Evolutionary conservation across 2,797 vertebrate genomes (phyloP), one percentile per base, ranked within the genome.

Genomic region (Sphenodon punctatus): DNA sequence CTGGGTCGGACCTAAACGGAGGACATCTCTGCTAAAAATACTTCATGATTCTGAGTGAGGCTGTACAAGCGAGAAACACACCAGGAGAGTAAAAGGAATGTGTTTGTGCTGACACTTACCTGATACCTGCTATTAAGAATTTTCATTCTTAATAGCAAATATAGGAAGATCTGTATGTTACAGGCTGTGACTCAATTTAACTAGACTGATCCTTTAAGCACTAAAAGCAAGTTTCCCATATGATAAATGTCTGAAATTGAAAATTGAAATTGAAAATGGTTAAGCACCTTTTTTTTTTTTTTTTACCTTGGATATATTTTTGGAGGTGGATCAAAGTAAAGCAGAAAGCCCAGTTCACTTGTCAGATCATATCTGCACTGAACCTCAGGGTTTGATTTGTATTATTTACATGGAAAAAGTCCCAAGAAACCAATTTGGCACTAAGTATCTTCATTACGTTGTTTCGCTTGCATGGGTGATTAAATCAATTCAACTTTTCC

Each of bases 401-500:
- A 92, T 91, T 93, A 90, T 92, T 93, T 93, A 92, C 88, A 90
- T 93, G 92, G 90, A 91, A 90, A 93, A 92, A 87, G 82, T 91
- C 89, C 83, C 90, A 89, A 91, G 91, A 85, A 92, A 91, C 87
- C 84, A 90, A 90, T 93, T 92, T 93, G 90, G 89, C 83, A 88
- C 84, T 48, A 75, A 88, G 84, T 78, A 89, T 85, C 83, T 92
- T 91, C 89, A 90, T 90, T 92, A 90, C 74, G 22, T 90, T 94
- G 93, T 94, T 89, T 88, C 76, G 55, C 79, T 87, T 93, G 86
- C 86, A 83, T 46, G 89, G 89, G 78, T 89, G 84, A 91, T 93
- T 93, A 90, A 88, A 90, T 93, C 87, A 89, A 87, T 87, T 83
- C 14, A 67, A 58, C 77, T 79, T 86, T 91, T 84, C 85, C 69